A percentile compares a stretch with the other conserved stretches of the same genome.
These are phyloP conservation scores for Drosophila takahashii DNA, from an alignment of 1,140 invertebrate species.

Conservation along the genomic window DNA sequence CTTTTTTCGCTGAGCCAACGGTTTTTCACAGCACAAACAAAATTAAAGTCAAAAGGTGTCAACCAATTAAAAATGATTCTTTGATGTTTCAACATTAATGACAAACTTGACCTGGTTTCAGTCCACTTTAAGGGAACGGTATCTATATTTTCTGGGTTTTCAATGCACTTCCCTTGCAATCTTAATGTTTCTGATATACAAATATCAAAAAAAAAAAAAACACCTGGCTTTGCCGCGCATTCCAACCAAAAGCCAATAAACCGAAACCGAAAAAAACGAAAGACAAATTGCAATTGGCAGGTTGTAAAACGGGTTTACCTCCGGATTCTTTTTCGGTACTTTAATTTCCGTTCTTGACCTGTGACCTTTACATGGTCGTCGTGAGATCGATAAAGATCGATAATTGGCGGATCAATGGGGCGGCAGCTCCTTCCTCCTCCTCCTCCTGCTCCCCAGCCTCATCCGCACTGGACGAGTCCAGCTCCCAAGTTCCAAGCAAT, in stretches of 20 bases:
- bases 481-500: neutral
- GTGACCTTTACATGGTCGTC: slow-evolving; percentile 67
- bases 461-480: slow-evolving; percentile 2
- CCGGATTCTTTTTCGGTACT: slow-evolving; percentile 37
- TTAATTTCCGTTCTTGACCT: slow-evolving; percentile 53
- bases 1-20: slow-evolving; percentile 29
- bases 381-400: slow-evolving; percentile 1
- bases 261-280: slow-evolving; percentile 6
- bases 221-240: neutral
- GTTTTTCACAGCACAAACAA: slow-evolving; percentile 6
- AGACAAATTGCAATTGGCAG: slow-evolving; percentile 48
- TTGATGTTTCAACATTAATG: neutral
- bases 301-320: slow-evolving; percentile 74
- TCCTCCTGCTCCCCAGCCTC: neutral
- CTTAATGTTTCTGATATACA: neutral
- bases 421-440: slow-evolving; percentile 1
- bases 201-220: neutral
- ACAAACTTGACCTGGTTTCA: neutral
- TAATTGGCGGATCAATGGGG: slow-evolving; percentile 2
- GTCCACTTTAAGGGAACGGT: neutral
- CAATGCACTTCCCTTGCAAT: neutral
- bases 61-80: neutral
- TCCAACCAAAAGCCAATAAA: neutral
- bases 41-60: slow-evolving; percentile 7
- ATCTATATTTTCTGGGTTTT: neutral